These are phyloP conservation scores for Ctenochaetus hawaiiensis DNA, from an alignment of 2,797 vertebrate species.

Conservation along the genomic window DNA sequence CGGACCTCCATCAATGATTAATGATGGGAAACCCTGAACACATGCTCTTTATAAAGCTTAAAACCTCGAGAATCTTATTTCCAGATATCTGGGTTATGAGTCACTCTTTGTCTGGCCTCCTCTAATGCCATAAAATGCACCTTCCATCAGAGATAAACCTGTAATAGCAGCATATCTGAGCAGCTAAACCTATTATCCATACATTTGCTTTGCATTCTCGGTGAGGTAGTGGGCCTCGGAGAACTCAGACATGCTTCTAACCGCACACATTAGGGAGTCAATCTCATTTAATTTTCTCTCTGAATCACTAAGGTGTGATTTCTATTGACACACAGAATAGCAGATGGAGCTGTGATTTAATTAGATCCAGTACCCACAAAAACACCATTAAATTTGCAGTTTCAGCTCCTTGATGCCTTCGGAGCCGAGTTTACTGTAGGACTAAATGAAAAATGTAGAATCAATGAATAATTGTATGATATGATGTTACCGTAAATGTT, in stretches of 20 bases:
- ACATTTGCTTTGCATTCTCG: conserved; percentile 69
- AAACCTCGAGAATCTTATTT: conserved; percentile 71
- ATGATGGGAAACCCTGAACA: conserved; percentile 60
- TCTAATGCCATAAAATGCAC: conserved; percentile 71
- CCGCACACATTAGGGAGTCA: conserved; percentile 56
- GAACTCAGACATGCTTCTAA: conserved; percentile 54
- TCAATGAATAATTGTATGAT: background rate
- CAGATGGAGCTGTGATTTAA: conserved; percentile 73
- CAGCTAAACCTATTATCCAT: conserved; percentile 74
- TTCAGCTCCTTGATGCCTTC: conserved; percentile 18
- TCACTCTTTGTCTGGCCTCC: conserved; percentile 61
- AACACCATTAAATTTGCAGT: conserved; percentile 36
- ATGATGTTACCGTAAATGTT: background rate
- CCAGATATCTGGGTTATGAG: conserved; percentile 63
- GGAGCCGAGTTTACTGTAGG: background rate
- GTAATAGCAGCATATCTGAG: conserved; percentile 63
- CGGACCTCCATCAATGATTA: conserved; percentile 62
- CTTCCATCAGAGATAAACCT: conserved; percentile 74
- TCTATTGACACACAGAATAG: conserved; percentile 62
- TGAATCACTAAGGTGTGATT: conserved; percentile 72
- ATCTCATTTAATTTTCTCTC: conserved; percentile 72
- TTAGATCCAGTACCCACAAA: conserved; percentile 54
- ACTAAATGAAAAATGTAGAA: conserved; percentile 11
- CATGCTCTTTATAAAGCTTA: conserved; percentile 52
- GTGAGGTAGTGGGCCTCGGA: conserved; percentile 51